Evolutionary conservation across 1,140 invertebrate species (phyloP).

Genomic region (Dendroctonus ponderosae): DNA sequence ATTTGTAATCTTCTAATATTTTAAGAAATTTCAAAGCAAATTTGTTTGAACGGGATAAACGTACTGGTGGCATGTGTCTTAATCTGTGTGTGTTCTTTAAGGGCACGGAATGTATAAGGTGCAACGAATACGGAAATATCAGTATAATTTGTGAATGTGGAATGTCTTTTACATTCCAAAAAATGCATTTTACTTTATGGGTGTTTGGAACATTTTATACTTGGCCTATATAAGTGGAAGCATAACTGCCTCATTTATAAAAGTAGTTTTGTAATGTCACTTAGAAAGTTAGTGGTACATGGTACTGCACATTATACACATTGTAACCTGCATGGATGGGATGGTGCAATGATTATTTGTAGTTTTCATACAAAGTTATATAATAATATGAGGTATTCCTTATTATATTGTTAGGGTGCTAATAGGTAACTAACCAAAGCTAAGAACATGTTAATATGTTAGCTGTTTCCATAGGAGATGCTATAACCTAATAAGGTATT

Average conservation of each 20-base stretch:
- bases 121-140: too few relatives aligned
- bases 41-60: too few relatives aligned
- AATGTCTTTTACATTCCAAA: too few relatives aligned
- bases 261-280: conserved; percentile 34
- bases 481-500: conserved; percentile 13
- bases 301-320: conserved; percentile 13
- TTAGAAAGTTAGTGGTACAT: conserved; percentile 14
- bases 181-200: too few relatives aligned
- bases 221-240: conserved; percentile 25
- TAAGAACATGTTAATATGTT: conserved; percentile 24
- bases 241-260: conserved; percentile 37
- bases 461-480: conserved; percentile 27
- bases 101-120: too few relatives aligned
- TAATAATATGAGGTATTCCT: conserved; percentile 21
- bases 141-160: too few relatives aligned
- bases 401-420: conserved; percentile 30
- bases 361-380: conserved; percentile 27
- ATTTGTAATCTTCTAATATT: too few relatives aligned
- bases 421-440: conserved; percentile 28
- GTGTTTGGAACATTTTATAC: conserved; percentile 29
- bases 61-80: too few relatives aligned
- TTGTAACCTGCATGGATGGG: conserved; percentile 21
- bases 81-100: too few relatives aligned
- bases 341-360: conserved; percentile 32
- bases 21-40: too few relatives aligned